Conservation (phyloP, 2,888 invertebrate species). For the Parnassius smintheus region DNA sequence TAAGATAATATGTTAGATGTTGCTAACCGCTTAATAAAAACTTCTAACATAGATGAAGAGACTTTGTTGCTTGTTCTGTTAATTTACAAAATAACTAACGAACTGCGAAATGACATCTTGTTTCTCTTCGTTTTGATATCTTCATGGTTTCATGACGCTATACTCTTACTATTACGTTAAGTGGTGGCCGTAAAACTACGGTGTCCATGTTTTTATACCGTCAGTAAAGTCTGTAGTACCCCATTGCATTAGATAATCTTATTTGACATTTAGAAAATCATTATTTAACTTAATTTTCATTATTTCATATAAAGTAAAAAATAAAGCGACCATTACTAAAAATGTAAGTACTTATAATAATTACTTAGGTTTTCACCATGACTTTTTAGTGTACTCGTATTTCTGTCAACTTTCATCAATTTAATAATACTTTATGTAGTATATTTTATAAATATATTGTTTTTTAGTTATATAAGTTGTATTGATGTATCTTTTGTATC, state of each 20-base stretch:
- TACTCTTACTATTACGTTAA: slow-evolving; percentile 57
- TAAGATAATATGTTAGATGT: background rate
- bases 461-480: too few relatives aligned
- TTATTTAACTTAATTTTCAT: slow-evolving; percentile 34
- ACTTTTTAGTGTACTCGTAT: too few relatives aligned
- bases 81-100: slow-evolving; percentile 54
- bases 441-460: too few relatives aligned
- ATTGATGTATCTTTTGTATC: too few relatives aligned
- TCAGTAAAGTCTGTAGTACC: slow-evolving; percentile 56
- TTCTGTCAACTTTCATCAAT: too few relatives aligned
- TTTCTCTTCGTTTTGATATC: slow-evolving; percentile 57
- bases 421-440: too few relatives aligned
- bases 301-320: too few relatives aligned
- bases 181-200: slow-evolving; percentile 68
- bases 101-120: slow-evolving; percentile 63
- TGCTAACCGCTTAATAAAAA: slow-evolving; percentile 33
- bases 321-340: too few relatives aligned
- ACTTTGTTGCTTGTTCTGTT: slow-evolving; percentile 39
- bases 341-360: too few relatives aligned
- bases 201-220: slow-evolving; percentile 67
- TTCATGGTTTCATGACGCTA: slow-evolving; percentile 64
- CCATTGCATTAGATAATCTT: slow-evolving; percentile 55
- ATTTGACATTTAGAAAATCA: slow-evolving; percentile 52
- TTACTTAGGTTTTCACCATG: too few relatives aligned
- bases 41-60: slow-evolving; percentile 45